Evolutionary conservation across 2,888 invertebrate genomes (phyloP), one percentile per base, ranked within the genome.

Genomic region (Auanema sp.): DNA sequence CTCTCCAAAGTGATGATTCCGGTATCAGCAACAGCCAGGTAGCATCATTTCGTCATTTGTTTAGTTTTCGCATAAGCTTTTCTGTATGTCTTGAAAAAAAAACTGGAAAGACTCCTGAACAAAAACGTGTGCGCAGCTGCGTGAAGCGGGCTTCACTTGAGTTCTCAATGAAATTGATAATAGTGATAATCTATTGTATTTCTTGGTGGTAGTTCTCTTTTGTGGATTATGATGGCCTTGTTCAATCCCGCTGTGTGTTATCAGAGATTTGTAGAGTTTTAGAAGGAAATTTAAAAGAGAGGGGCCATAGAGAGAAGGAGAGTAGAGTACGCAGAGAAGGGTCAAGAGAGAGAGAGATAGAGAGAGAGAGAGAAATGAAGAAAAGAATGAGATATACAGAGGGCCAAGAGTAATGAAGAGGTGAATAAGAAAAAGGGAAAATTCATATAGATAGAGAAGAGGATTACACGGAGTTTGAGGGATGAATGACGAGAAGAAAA

Each of bases 1-100:
- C 73, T 0, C 51, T 71, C 10, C 56, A 62, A 25, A 69, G 69
- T 33, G 72, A 69, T 18, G 72, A 72, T 63, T 72, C 72, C 23
- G 72, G 69, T 24, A 56, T 72, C 23, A 53, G 53, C 21, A 57
- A 49, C 33, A 62, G 18, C 6, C 52, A 52, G 52, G 52, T 47
- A 47, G 21, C 33, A 33, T 3, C 33, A n/a, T 33, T 33, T 33
- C 33, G 33, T 33, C 33, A 33, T 33, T 33, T 33, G 33, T 33
- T 33, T 33, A 8, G 33, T 33, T 33, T 33, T 33, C 33, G 3
- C 33, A 33, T 33, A 33, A 33, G 3, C 33, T 33, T 33, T 33
- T 33, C 8, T 33, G n/a, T 33, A 5, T 33, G 33, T 33, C 3
- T 33, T 33, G 4, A 33, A 33, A 33, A 33, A 33, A 33, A 33